Base-by-base conservation (phyloP, 1,140 invertebrate genomes). In the Drosophila punjabiensis region DNA sequence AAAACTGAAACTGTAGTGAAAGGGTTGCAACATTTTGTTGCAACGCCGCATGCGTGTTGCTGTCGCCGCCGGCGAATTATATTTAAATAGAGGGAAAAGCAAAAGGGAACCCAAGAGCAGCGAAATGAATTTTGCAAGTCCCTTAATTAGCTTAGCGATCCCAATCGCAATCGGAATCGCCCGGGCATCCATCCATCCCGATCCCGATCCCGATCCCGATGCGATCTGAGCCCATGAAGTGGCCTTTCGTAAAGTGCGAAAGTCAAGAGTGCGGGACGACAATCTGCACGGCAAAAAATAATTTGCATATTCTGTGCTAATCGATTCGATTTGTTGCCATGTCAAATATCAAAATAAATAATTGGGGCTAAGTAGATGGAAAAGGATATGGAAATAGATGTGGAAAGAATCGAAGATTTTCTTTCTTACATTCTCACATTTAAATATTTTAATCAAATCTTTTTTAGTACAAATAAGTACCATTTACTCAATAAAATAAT, bases 111-210 rank as follows among this genome's bases (percentile, higher is more conserved):
- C 18, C 35, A 50, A 48, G 14, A 62, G 35, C 30, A 41, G 53
- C 33, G 45, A 73, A 53, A 74, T 75, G 69, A 74, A 74, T 75
- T 73, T 88, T 67, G 81, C 84, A 79, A 88, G 82, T 84, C 59
- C 53, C 69, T 52, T 88, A 88, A 88, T 88, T 88, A 88, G 85
- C 84, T 85, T 79, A 76, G 68, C 65, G 76, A 68, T 65, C 76
- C 45, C 41, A 71, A 79, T 70, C 59, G 69, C 35, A 59, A 41
- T 47, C 53, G 33, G 18, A 39, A 33, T 43, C 14, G 58, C 14
- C 30, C 32, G 8, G 28, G 47, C 47, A 50, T 50, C 35, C 41
- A 50, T 52, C 30, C 24, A 53, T 33, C 10, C 47, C 24, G 55
- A 55, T 55, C 45, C 24, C n/a, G n/a, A 24, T 24, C 3, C 24